Conservation (phyloP, 2,888 invertebrate species). For the Adineta ricciae region DNA sequence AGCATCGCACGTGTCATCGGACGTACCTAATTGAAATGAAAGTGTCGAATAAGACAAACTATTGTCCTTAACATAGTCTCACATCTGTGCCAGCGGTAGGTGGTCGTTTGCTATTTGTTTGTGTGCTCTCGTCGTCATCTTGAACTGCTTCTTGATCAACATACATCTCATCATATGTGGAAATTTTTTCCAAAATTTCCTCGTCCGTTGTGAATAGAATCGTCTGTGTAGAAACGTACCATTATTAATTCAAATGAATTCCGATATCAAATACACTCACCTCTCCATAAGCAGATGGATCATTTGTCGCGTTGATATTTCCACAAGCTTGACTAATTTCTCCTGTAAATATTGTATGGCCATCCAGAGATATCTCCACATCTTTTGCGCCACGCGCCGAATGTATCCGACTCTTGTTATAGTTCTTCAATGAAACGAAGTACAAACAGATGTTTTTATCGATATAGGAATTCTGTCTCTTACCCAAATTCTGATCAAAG, state of each 20-base stretch:
- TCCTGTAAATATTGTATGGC: constrained; percentile 63
- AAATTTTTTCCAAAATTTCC: constrained; percentile 59
- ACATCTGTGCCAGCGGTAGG: neutral
- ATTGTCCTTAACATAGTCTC: no score
- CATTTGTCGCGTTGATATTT: constrained; percentile 61
- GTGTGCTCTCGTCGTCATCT: neutral
- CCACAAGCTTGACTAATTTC: constrained; percentile 71
- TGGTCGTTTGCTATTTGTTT: neutral
- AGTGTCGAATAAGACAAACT: neutral
- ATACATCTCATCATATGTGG: constrained; percentile 50
- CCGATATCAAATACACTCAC: no score
- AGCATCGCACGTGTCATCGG: neutral
- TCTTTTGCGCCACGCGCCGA: constrained; percentile 67
- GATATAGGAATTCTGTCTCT: constrained; percentile 30
- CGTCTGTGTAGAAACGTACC: constrained; percentile 57
- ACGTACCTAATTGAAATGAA: neutral
- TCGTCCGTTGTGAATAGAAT: constrained; percentile 72
- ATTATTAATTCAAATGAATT: neutral
- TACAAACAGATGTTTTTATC: no score
- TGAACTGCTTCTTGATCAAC: constrained; percentile 37
- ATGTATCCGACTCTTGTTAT: constrained; percentile 75
- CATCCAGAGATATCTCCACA: constrained; percentile 63
- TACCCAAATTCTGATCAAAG: constrained; percentile 65
- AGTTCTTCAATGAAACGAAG: constrained; percentile 64
- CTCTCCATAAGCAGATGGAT: constrained; percentile 54